Base-by-base conservation (phyloP, 2,797 vertebrate genomes). In the Onychomys arenicola region DNA sequence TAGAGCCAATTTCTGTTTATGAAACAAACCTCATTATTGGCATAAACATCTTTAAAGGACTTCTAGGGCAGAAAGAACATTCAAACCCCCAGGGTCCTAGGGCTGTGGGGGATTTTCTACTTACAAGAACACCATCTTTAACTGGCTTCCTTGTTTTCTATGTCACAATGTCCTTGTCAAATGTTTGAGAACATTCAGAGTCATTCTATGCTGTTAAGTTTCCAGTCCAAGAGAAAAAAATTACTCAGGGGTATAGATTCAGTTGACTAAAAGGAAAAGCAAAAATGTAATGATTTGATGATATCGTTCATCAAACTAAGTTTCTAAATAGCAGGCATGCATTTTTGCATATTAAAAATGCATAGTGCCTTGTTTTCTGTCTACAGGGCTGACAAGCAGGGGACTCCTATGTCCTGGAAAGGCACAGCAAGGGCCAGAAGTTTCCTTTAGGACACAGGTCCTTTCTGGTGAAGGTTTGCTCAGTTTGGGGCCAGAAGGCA, bases 211-310 rank as follows among this genome's bases (percentile, higher is more conserved):
- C 25, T 55, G 75, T 86, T 55, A 78, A 65, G 83, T 83, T 93
- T 95, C 23, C 69, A 17, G 71, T 32, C 16, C 57, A 71, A 91
- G 63, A 65, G 52, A 90, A 23, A 95, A 95, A 96, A 95, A 92
- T 81, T 95, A 40, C 57, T 93, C 43, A 78, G 55, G 37, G 52
- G 1, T 25, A 2, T 43, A n/a, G 7, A 46, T 85, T 89, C 29
- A 76, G 55, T 91, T 84, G 89, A 77, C 63, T 34, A 80, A 55
- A 95, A 85, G 2, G 3, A 90, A 93, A 90, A 90, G 2, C 1
- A 23, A 91, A 87, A 32, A 77, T 93, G 67, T 65, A 37, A 83
- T 49, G 34, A 86, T 84, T n/a, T 40, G 46, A 55, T 82, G 23
- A 69, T 61, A 37, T 8, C 8, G 4, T 59, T 83, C 8, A 59